phyloP scores from a whole-genome alignment of 2,797 vertebrate species.

The Scomberomorus guttatus region DNA sequence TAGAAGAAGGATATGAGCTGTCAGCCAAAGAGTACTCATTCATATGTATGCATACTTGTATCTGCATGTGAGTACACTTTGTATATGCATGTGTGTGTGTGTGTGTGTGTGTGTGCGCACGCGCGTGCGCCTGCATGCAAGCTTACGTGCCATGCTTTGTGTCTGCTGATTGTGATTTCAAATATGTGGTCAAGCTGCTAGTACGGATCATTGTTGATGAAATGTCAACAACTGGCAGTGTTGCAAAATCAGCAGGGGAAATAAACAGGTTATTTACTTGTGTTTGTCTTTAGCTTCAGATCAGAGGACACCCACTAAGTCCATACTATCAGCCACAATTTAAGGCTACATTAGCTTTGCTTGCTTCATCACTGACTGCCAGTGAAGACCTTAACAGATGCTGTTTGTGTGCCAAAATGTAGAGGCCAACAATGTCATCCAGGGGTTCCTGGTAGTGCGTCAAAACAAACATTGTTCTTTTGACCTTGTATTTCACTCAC shows the following conservation, averaged over 20 bases:
- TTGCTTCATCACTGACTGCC: constrained; percentile 50
- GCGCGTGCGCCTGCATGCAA: background rate
- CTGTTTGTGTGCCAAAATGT: constrained; percentile 48
- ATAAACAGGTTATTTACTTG: constrained; percentile 71
- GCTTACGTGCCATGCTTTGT: background rate
- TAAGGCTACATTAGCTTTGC: constrained; percentile 53
- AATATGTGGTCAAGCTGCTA: constrained; percentile 49
- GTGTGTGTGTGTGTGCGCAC: background rate
- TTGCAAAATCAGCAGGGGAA: constrained; percentile 61
- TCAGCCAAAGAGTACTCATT: constrained; percentile 25
- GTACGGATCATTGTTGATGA: constrained; percentile 50
- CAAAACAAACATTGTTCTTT: constrained; percentile 59
- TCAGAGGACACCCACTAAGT: constrained; percentile 41
- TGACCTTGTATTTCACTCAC: constrained; percentile 51
- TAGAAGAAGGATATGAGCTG: constrained; percentile 17
- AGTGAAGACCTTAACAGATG: constrained; percentile 60
- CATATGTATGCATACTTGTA: constrained; percentile 32
- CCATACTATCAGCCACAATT: constrained; percentile 36
- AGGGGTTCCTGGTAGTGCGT: constrained; percentile 40
- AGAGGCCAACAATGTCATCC: constrained; percentile 41
- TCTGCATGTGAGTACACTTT: constrained; percentile 13
- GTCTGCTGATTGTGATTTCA: constrained; percentile 44
- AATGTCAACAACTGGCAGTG: constrained; percentile 70
- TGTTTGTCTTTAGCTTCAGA: constrained; percentile 57
- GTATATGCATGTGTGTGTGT: background rate